These are phyloP conservation scores for Cirrhinus molitorella DNA, from an alignment of 2,797 vertebrate species.

Conservation along the genomic window DNA sequence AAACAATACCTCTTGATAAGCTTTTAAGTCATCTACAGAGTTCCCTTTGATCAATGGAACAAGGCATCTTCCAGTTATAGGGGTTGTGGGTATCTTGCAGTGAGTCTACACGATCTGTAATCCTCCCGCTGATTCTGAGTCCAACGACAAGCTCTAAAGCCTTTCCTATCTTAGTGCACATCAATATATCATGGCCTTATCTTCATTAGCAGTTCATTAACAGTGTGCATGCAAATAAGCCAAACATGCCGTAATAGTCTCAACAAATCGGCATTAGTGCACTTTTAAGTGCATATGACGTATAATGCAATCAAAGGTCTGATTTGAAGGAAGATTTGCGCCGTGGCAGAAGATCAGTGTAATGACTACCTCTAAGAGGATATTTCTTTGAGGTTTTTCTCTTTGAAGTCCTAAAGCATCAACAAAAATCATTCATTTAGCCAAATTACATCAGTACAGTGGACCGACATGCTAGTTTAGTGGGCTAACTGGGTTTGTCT, in stretches of 20 bases:
- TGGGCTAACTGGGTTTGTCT: conserved; percentile 1
- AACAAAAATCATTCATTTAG: conserved; percentile 69
- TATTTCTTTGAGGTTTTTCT: conserved; percentile 63
- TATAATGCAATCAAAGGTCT: conserved; percentile 40
- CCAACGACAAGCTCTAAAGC: conserved; percentile 13
- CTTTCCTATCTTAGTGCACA: conserved; percentile 67
- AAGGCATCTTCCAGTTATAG: conserved; percentile 23
- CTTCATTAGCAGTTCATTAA: conserved; percentile 36
- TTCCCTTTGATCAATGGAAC: conserved; percentile 66
- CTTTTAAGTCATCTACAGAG: conserved; percentile 60
- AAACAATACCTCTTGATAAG: conserved; percentile 7
- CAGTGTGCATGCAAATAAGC: conserved; percentile 34
- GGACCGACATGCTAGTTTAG: conserved; percentile 40
- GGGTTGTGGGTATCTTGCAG: conserved; percentile 5
- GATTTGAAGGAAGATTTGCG: conserved; percentile 35
- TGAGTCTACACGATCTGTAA: conserved; percentile 24
- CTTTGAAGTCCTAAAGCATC: conserved; percentile 65
- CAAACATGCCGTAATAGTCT: conserved; percentile 31
- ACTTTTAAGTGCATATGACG: conserved; percentile 15
- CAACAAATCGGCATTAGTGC: background rate
- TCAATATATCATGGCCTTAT: conserved; percentile 33
- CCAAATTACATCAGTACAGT: conserved; percentile 72
- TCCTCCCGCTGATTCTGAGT: conserved; percentile 17
- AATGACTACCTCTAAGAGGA: conserved; percentile 55
- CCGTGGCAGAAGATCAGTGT: conserved; percentile 7